Base-by-base conservation (phyloP, 2,797 vertebrate genomes). In the Argya squamiceps region DNA sequence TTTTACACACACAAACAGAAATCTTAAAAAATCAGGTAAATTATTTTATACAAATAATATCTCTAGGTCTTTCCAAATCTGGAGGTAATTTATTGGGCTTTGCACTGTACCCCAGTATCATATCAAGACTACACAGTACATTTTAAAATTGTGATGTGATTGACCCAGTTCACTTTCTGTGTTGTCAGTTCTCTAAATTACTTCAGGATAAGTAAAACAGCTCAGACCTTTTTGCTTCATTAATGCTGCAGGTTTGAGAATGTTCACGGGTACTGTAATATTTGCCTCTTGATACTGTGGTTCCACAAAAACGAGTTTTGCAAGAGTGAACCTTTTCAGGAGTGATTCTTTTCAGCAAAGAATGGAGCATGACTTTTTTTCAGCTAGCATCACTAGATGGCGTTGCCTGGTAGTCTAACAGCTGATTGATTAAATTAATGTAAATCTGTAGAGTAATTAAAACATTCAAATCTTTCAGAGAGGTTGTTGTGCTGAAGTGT, bases 341-440 rank as follows among this genome's bases (percentile, higher is more conserved):
- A 62, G 24, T 15, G 13, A 55, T 26, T 30, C 15, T 89, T 89
- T 71, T 39, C 50, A 74, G 30, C 39, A 26, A 93, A 78, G 32
- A 47, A 26, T 41, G 53, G 21, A 80, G 26, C 20, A 2, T 46
- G 27, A 47, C 24, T 65, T 92, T 84, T 84, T 87, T 94, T 88
- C 17, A 10, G 22, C n/a, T 63, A 34, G 36, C 46, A 55, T 81
- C 94, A 92, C 93, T 97, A 96, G 92, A 59, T 97, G 84, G 84
- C 87, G 84, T 95, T 70, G 78, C 79, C 70, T 55, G 24, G 89
- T 85, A 95, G 75, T 73, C 34, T 84, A 79, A 81, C 49, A 92
- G 76, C 64, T 50, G 41, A 77, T 52, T 77, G 27, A 59, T 69
- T 3, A 79, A 76, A 79, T 82, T 56, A 71, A 41, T 70, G 44